Evolutionary conservation across 2,797 vertebrate species (phyloP), one percentile per base, ranked within the genome.

Genomic region (Neostethus bicornis): DNA sequence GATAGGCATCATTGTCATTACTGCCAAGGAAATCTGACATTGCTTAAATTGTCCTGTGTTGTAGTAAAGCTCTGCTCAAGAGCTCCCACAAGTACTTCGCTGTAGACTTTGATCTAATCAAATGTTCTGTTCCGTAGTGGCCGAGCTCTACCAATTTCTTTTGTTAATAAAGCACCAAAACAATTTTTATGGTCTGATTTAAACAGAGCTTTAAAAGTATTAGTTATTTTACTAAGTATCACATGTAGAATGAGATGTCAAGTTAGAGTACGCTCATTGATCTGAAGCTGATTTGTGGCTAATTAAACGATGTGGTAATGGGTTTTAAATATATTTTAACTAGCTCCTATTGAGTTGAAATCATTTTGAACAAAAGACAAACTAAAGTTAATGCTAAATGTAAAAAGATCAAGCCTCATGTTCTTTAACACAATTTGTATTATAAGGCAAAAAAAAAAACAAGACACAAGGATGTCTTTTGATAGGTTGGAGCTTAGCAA

Each of bases 21-120:
- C 77, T 81, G 83, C 70, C 69, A 69, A 78, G 60, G 73, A 85
- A 87, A 84, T 85, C 63, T 80, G 86, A 89, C 79, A 66, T 70
- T 23, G 63, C 66, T 68, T 82, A 76, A 87, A 84, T 81, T 77
- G 76, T 73, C 59, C 68, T 72, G 60, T 68, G 80, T 78, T 70
- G 69, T 75, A 70, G 70, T 80, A 72, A 77, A 80, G 62, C 73
- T 72, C 72, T 69, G 68, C 60, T 79, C 66, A 70, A 77, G 64
- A 84, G 75, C 65, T 72, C 70, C 79, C 69, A 70, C 45, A 61
- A 50, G 57, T 62, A 34, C 32, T 34, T 34, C 32, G 32, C 32
- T 59, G 1, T 53, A 66, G 64, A 61, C 72, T 70, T 49, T 47
- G 19, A 38, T 61, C 32, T 60, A 75, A 82, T 79, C 72, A 74